Conservation (phyloP, 92 coral and sea anemone genomes). For the Porites evermanni region DNA sequence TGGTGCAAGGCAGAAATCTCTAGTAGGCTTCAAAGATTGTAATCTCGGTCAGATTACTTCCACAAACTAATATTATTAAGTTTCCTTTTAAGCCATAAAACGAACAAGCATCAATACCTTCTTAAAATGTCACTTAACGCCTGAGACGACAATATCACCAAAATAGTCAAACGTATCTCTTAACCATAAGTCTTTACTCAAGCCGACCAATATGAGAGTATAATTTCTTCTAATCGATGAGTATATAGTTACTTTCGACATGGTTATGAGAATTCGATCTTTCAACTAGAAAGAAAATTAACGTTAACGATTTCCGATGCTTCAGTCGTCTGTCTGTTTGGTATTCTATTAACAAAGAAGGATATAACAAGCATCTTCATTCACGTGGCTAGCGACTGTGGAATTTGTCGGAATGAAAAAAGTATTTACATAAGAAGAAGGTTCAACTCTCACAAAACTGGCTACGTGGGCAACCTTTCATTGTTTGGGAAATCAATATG, state of each 20-base stretch:
- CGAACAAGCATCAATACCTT: conserved; percentile 9
- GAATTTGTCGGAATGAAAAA: no score
- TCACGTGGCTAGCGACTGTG: no score
- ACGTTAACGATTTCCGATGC: not conserved
- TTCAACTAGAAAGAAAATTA: not conserved
- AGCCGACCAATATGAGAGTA: not conserved
- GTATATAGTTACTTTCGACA: not conserved
- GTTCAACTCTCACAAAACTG: no score
- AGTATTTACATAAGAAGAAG: no score
- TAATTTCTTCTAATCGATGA: not conserved
- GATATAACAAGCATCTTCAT: no score
- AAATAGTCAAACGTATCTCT: not conserved
- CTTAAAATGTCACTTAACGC: conserved; percentile 23
- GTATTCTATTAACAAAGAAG: not conserved
- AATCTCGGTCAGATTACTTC: not conserved
- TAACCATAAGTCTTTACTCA: not conserved
- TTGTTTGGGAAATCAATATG: no score
- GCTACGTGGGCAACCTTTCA: no score
- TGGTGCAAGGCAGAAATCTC: not conserved
- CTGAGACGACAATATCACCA: conserved; percentile 8
- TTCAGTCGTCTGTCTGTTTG: not conserved
- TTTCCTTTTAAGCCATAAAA: conserved; percentile 2
- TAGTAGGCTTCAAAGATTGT: not conserved
- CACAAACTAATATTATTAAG: conserved; percentile 18
- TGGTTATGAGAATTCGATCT: not conserved